Evolutionary conservation across 2,113 vertebrate species (phyloP), one percentile per base, ranked within the genome.

Genomic region (Pavo muticus): DNA sequence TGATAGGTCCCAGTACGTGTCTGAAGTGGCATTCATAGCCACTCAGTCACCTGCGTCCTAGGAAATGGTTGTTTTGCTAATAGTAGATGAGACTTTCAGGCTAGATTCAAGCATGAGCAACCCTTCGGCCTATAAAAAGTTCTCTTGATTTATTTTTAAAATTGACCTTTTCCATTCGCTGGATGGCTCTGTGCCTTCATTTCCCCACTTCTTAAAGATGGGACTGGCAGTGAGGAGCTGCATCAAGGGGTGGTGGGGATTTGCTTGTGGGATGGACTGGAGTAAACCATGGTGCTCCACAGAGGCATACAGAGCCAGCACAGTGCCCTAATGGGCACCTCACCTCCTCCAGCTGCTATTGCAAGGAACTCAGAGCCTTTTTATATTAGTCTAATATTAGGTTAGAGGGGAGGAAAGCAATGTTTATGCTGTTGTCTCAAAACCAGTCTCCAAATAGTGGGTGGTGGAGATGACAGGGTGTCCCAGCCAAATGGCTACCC

Each of bases 131-230:
- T 93, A 93, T 91, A 95, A 85, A 94, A 91, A 91, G 76, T 72
- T 81, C 73, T 78, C 91, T 79, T 73, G 83, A 74, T 96, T 97
- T 96, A 93, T 95, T 96, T 96, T 96, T 93, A 96, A 95, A 95
- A 93, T 40, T 93, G 90, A 90, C 93, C 90, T 94, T 94, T 97
- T 80, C 78, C 75, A 91, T 91, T 88, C 73, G 81, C 23, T 88
- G 80, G 83, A 69, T 75, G 65, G 79, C 73, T 94, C 73, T 20
- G 48, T 67, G 65, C 84, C 92, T 96, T 72, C 70, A 61, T 91
- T 91, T 67, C 59, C 64, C 70, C 42, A 64, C 52, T 91, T 39
- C 57, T 76, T 90, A 32, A 90, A 90, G 69, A 6, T n/a, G 90
- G 84, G 75, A 69, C 30, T 71, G 64, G 65, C 50, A 88, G 56